phyloP scores from a whole-genome alignment of 2,113 vertebrate species.

The Malurus cyaneus region DNA sequence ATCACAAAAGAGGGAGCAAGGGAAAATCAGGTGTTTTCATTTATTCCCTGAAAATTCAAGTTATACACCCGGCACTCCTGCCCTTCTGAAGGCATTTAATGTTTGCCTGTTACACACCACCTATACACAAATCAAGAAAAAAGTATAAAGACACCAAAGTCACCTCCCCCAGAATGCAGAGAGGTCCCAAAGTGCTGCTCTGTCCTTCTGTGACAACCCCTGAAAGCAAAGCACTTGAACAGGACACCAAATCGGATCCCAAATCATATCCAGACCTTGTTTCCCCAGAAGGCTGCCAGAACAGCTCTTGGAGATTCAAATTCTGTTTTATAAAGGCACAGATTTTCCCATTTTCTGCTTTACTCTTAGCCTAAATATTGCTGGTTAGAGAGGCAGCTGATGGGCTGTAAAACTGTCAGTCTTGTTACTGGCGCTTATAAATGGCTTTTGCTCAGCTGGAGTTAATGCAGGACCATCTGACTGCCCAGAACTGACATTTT shows the following conservation, averaged over 20 bases:
- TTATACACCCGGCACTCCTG: background rate
- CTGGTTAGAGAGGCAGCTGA: background rate
- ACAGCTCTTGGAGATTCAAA: background rate
- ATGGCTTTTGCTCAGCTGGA: slow-evolving; percentile 38
- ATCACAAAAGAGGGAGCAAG: background rate
- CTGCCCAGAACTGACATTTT: slow-evolving; percentile 35
- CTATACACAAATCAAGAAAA: background rate
- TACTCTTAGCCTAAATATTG: background rate
- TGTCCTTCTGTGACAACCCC: background rate
- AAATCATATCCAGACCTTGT: background rate
- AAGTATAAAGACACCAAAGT: background rate
- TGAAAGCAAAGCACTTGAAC: background rate
- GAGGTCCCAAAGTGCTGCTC: background rate
- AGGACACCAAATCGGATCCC: background rate
- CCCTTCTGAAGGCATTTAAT: background rate
- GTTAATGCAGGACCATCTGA: slow-evolving; percentile 1
- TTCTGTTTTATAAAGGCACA: background rate
- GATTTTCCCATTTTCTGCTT: background rate
- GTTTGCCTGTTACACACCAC: background rate
- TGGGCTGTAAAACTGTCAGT: slow-evolving; percentile 12
- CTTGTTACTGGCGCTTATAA: background rate
- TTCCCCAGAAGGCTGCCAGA: background rate
- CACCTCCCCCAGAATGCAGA: background rate
- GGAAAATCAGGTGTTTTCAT: background rate
- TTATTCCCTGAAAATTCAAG: background rate